Evolutionary conservation across 1,140 invertebrate genomes (phyloP), one percentile per base, ranked within the genome.

Genomic region (Drosophila sturtevanti): DNA sequence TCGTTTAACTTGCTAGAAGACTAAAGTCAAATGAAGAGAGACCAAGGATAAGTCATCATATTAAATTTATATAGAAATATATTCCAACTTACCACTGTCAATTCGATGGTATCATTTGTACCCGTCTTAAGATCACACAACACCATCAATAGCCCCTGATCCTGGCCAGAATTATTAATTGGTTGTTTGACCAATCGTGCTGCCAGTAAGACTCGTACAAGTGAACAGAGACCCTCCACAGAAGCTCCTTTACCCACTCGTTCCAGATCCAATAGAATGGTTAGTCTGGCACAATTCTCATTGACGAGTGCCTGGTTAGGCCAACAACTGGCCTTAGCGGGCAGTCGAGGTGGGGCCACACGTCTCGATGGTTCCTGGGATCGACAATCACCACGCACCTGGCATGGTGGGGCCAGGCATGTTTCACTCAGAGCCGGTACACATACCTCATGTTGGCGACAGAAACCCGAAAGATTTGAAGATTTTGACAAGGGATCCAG

Each of bases 101-200:
- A 95, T 92, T 97, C 97, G 48, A 98, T 93, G 2, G 96, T 96
- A 81, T 97, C 96, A 79, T 96, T 96, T 56, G 95, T 95, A 18
- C 95, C 95, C 0, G 93, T 93, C 73, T 97, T 96, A 6, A 98
- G 93, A 86, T 96, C 96, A 89, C 97, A 98, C 0, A 97, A 93
- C 6, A 98, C 91, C 14, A 97, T 95, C 4, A 97, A 93, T 34
- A 93, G 91, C 27, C 94, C 94, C 62, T 92, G 89, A 22, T 84
- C 80, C 58, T 66, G 71, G 0, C 21, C 55, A 14, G 37, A 5
- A 0, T 58, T 22, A 10, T 56, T 27, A 37, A 14, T 11, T 1
- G 71, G 77, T 59, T 79, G 61, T 93, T 78, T 93, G 60, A 68
- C 93, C 92, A 78, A 92, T 91, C 68, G 92, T 89, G 94, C 93